Base-by-base conservation (phyloP, 2,113 vertebrate species). In the Sclerurus mexicanus region DNA sequence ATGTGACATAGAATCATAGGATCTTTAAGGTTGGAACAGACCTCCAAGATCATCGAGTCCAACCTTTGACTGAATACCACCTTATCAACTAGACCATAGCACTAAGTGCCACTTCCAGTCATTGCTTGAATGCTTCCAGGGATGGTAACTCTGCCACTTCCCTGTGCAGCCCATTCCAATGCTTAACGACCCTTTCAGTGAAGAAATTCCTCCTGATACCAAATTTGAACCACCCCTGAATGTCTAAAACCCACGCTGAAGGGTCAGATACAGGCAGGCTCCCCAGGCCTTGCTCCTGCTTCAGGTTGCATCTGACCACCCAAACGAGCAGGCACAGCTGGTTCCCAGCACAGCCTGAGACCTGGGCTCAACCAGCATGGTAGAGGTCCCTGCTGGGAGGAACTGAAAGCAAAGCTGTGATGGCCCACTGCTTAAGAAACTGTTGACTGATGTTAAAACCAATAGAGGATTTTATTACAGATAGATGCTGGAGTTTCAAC, bases 241-340 rank as follows among this genome's bases (percentile, higher is more conserved):
- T 42, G 25, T 27, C 40, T 53, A 30, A 55, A 81, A 44, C 33
- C 35, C 6, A 3, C 17, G 25, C 24, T 33, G 10, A 72, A 46
- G n/a, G 3, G 8, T 22, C 37, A 56, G 50, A 35, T 4, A 22
- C 4, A 8, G 0, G 2, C 2, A 9, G 16, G 53, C 10, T 68
- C 5, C 22, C 20, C 39, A 30, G 31, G 14, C 39, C 35, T 30
- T 68, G 39, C 20, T 60, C 25, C 63, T 77, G 49, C 64, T 60
- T 49, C 0, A 2, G 8, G 35, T 33, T 1, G 5, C 39, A 6
- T 14, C 60, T 46, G 53, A 28, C 22, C 3, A 4, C 15, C 3
- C 2, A 7, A n/a, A 59, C 30, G 47, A 84, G n/a, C 74, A 46
- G 62, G 62, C 47, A 46, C 40, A 69, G 63, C 52, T 17, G 27